phyloP scores from a whole-genome alignment of 2,113 vertebrate species.

The Coreoperca whiteheadi region DNA sequence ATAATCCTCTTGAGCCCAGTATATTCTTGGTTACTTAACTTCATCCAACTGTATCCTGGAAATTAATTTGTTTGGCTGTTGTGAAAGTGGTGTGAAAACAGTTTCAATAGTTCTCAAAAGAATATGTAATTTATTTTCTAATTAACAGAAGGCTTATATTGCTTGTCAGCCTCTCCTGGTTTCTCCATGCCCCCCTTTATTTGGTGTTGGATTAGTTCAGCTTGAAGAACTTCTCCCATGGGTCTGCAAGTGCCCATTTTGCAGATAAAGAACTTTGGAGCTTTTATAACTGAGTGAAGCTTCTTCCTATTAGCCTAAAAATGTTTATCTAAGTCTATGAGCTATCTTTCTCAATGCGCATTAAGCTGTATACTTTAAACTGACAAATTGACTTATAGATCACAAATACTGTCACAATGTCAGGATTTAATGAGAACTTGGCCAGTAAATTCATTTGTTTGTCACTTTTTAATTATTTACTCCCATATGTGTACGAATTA shows the following conservation, averaged over 20 bases:
- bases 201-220: slow-evolving; percentile 71
- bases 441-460: not conserved
- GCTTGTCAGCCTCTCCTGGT: slow-evolving; percentile 35
- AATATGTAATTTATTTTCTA: slow-evolving; percentile 61
- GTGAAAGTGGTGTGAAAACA: slow-evolving; percentile 39
- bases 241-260: slow-evolving; percentile 37
- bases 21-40: slow-evolving; percentile 26
- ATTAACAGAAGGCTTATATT: slow-evolving; percentile 67
- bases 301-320: slow-evolving; percentile 1
- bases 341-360: not conserved
- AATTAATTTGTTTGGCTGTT: slow-evolving; percentile 49
- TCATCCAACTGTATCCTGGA: slow-evolving; percentile 28
- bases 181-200: slow-evolving; percentile 39
- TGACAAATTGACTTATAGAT: no score
- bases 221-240: slow-evolving; percentile 50
- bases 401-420: not conserved
- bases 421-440: not conserved
- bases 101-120: slow-evolving; percentile 49
- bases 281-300: slow-evolving; percentile 31
- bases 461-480: slow-evolving; percentile 16
- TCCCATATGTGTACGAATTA: not conserved
- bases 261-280: slow-evolving; percentile 67
- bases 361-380: not conserved
- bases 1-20: not conserved
- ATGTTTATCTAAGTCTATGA: not conserved